Base-by-base conservation (phyloP, 2,888 invertebrate species). In the Metacarcinus magister region DNA sequence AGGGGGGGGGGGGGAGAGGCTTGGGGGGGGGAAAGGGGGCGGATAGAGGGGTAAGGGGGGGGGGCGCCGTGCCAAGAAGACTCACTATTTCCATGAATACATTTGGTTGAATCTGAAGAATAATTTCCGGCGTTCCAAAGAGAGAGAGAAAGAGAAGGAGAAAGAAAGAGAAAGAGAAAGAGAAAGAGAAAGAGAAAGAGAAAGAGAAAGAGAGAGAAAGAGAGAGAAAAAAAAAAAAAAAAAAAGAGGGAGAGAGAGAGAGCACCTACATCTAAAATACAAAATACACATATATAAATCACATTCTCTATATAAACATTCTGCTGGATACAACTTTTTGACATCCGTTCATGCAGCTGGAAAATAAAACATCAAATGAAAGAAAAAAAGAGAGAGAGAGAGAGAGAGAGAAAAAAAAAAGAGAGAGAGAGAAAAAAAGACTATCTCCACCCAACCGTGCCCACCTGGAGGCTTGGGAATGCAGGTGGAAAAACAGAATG, bases 161-260 rank as follows among this genome's bases (percentile, higher is more conserved):
- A 90, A 46, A 10, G 46, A 10, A 46, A 46, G 46, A 46, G 46
- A 46, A 23, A 60, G 60, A 60, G 60, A 5, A 19, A 60, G 60
- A 5, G 16, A 60, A 19, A 16, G 16, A 16, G 16, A 16, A 19
- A 60, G 60, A 16, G 60, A 16, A 23, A 28, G 89, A 89, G 28
- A 89, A 3, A 28, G 89, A 28, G 28, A 90, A 32, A 90, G 90
- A 90, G 90, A 90, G 90, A 90, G 90, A 90, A 43, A 90, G 90
- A 90, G 90, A 90, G 90, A 90, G 90, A 90, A 43, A 90, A 43
- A 90, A 43, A 90, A 43, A 90, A 43, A 90, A 43, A 90, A 43
- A 90, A 43, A 90, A 43, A 90, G 90, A 90, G 90, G 43, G 90
- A 90, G 90, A 90, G 90, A 90, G 90, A 90, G 60, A 60, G 60